Evolutionary conservation across 2,888 invertebrate species (phyloP).

Genomic region (Axea sp.): DNA sequence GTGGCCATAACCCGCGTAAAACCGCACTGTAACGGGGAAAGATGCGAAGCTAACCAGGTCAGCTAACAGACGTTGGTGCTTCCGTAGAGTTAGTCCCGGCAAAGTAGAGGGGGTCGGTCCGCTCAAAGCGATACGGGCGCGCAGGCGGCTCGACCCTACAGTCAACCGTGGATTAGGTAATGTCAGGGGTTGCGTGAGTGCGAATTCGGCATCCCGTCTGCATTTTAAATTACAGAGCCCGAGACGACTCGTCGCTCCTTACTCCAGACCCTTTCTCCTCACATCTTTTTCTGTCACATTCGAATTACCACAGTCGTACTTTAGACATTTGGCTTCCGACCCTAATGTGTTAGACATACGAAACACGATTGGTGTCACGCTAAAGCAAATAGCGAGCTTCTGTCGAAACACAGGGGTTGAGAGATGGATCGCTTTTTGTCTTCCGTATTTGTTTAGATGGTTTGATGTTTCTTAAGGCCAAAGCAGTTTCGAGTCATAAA

Average conservation of each 20-base stretch:
- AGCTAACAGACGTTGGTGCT: constrained; percentile 40
- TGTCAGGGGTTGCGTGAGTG: constrained; percentile 63
- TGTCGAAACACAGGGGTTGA: not conserved
- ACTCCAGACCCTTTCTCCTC: constrained; percentile 9
- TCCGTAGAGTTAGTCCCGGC: constrained; percentile 62
- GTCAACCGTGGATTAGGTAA: constrained; percentile 67
- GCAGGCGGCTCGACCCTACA: constrained; percentile 58
- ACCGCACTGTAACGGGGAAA: constrained; percentile 19
- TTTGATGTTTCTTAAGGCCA: no score
- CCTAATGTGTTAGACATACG: constrained; percentile 52
- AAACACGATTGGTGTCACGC: constrained; percentile 41
- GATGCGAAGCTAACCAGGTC: no score
- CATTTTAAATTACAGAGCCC: constrained; percentile 68
- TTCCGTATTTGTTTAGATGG: not conserved
- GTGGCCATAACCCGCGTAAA: constrained; percentile 56
- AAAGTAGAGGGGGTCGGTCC: constrained; percentile 63
- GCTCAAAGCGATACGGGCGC: constrained; percentile 67
- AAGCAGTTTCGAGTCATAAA: no score
- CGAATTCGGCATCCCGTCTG: constrained; percentile 64
- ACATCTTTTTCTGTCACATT: constrained; percentile 45
- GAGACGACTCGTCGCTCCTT: constrained; percentile 10
- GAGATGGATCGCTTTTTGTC: not conserved
- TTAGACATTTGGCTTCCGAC: constrained; percentile 45
- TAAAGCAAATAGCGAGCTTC: constrained; percentile 24
- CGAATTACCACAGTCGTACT: constrained; percentile 47